Percentiles rank a stretch among this genome's conserved stretches.
Evolutionary conservation across 2,888 invertebrate species (phyloP).

Genomic region (Epinotia demarniana): DNA sequence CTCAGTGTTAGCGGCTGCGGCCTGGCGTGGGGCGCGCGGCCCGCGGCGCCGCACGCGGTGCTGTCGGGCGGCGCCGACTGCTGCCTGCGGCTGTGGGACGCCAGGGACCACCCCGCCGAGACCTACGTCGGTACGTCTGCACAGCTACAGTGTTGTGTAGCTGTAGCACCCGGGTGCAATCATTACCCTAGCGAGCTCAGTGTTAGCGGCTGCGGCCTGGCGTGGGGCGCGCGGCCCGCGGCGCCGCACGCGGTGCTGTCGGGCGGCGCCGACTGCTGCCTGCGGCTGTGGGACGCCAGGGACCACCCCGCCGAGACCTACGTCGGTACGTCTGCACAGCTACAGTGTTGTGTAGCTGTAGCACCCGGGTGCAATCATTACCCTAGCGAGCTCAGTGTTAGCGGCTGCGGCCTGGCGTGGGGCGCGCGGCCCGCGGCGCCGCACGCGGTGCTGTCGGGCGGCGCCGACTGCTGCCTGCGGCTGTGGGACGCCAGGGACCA

Average conservation of each 20-base stretch:
- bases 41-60: constrained; percentile 82
- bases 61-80: constrained; percentile 88
- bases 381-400: too few relatives aligned
- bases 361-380: too few relatives aligned
- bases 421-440: constrained; percentile 83
- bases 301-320: constrained; percentile 70
- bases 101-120: constrained; percentile 73
- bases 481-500: constrained; percentile 86
- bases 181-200: too few relatives aligned
- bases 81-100: constrained; percentile 87
- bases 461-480: constrained; percentile 87
- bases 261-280: constrained; percentile 87
- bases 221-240: constrained; percentile 86
- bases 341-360: too few relatives aligned
- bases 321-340: constrained; percentile 50
- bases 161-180: too few relatives aligned
- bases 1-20: too few relatives aligned
- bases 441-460: constrained; percentile 86
- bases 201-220: too few relatives aligned
- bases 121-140: constrained; percentile 54
- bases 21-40: constrained; percentile 87
- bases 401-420: constrained; percentile 88
- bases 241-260: constrained; percentile 86
- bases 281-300: constrained; percentile 87
- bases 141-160: too few relatives aligned